A percentile compares a stretch with the other conserved stretches of the same genome.
phyloP scores from a whole-genome alignment of 64 coral and sea anemone species.

The Pachyseris speciosa region DNA sequence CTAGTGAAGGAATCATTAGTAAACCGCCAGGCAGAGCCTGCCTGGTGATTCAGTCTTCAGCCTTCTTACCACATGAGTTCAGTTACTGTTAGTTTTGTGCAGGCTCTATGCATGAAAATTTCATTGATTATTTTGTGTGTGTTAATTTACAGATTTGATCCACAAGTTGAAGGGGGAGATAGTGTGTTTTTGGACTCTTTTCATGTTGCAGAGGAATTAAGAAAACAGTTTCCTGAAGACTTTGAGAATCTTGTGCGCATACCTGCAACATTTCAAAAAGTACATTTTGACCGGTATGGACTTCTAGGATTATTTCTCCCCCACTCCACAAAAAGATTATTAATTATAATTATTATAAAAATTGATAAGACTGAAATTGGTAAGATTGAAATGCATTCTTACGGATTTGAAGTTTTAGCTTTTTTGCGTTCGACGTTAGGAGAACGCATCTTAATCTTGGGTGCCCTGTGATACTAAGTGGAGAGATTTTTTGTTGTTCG shows the following conservation, averaged over 20 bases:
- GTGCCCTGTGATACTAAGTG: no score
- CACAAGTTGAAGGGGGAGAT: constrained; percentile 76
- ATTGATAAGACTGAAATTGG: not conserved
- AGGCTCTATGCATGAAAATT: not conserved
- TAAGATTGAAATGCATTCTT: no score
- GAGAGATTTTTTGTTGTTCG: no score
- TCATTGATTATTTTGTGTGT: not conserved
- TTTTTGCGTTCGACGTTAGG: no score
- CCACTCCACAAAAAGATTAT: not conserved
- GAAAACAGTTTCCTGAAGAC: constrained; percentile 70
- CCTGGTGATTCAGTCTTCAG: no score
- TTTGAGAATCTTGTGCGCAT: constrained; percentile 80
- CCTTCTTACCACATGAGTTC: not conserved
- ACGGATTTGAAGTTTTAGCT: no score
- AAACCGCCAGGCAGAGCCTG: no score
- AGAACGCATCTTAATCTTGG: no score
- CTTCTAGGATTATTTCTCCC: not conserved
- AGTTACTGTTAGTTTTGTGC: not conserved
- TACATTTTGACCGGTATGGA: constrained; percentile 92
- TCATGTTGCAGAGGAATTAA: constrained; percentile 85
- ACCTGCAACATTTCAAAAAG: constrained; percentile 93
- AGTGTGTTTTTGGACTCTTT: constrained; percentile 80
- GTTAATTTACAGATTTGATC: constrained; percentile 72
- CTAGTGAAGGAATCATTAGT: no score
- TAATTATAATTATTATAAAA: not conserved